Percentiles rank a stretch among this genome's conserved stretches.
Conservation (phyloP, 2,888 invertebrate species). For the Plebejus melissa region DNA sequence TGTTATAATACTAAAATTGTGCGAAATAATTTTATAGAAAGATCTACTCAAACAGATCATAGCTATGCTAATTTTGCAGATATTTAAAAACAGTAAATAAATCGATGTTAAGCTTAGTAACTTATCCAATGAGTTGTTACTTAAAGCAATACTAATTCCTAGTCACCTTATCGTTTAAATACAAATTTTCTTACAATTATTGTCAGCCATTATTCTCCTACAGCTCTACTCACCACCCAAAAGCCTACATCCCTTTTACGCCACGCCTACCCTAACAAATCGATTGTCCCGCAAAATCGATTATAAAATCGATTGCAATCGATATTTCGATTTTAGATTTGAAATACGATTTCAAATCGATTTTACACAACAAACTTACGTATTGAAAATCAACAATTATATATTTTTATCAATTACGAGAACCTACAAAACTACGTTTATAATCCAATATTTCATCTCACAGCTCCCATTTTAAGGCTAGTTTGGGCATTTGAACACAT, state of each 20-base stretch:
- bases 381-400: conserved; percentile 23
- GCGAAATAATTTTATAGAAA: conserved; percentile 23
- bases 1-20: conserved; percentile 28
- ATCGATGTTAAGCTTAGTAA: background rate
- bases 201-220: conserved; percentile 76
- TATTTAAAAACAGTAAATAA: background rate
- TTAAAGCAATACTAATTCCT: conserved; percentile 8
- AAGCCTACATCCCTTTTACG: conserved; percentile 34
- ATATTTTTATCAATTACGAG: conserved; percentile 31
- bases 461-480: conserved; percentile 71
- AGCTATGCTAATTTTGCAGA: conserved; percentile 18
- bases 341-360: background rate
- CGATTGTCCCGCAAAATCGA: conserved; percentile 24
- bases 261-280: conserved; percentile 29
- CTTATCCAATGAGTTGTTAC: background rate
- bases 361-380: conserved; percentile 21
- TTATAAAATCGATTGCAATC: background rate
- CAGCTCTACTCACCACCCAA: conserved; percentile 54
- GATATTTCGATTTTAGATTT: background rate
- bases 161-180: conserved; percentile 21
- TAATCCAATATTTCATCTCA: conserved; percentile 55
- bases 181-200: conserved; percentile 44
- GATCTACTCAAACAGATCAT: background rate
- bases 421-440: conserved; percentile 40
- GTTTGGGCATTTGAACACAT: conserved; percentile 69